phyloP scores from a whole-genome alignment of 2,113 vertebrate genomes.

The Ailuropoda melanoleuca region DNA sequence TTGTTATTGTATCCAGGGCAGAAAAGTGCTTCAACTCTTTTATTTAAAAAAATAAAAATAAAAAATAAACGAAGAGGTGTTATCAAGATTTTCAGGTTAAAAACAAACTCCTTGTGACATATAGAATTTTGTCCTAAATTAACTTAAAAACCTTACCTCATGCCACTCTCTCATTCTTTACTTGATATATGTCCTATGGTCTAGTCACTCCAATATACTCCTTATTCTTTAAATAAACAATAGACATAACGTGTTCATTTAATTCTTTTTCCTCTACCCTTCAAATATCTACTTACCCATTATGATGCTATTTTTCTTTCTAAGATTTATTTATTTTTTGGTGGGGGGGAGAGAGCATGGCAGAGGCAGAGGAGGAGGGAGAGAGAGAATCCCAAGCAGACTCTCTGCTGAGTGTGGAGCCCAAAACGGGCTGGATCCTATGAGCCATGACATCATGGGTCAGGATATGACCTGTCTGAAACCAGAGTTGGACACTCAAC shows the following conservation, averaged over 20 bases:
- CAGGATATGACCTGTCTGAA: neutral
- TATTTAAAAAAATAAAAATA: neutral
- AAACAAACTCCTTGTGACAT: neutral
- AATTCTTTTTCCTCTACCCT: neutral
- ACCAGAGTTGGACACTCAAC: neutral
- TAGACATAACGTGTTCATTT: neutral
- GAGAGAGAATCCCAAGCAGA: neutral
- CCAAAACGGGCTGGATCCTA: neutral
- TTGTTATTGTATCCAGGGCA: neutral
- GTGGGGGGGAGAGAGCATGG: neutral
- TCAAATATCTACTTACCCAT: neutral
- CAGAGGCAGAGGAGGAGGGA: neutral
- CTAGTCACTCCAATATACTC: neutral
- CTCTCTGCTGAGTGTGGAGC: neutral
- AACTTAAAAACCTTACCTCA: neutral
- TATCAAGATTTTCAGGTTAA: neutral
- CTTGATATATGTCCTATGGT: neutral
- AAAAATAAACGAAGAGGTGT: neutral
- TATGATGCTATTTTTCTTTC: neutral
- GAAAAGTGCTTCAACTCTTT: neutral
- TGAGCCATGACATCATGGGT: neutral
- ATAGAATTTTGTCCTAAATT: neutral
- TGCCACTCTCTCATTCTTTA: neutral
- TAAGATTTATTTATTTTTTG: neutral
- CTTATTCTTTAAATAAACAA: neutral